Evolutionary conservation across 2,113 vertebrate species (phyloP), one percentile per base, ranked within the genome.

Genomic region (Odontesthes bonariensis): DNA sequence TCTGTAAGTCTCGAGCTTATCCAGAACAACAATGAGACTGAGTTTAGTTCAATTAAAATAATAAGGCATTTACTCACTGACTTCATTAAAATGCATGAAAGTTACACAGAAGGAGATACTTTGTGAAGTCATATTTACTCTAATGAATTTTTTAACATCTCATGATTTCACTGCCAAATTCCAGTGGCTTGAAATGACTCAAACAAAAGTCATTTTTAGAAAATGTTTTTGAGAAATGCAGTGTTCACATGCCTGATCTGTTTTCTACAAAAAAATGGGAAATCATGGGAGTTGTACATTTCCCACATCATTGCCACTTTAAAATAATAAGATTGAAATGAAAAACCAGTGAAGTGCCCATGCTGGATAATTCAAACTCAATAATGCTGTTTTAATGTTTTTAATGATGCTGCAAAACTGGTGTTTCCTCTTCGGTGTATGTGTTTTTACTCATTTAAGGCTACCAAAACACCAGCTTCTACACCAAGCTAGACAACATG

Each of bases 351-450:
- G 19, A 69, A 83, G 67, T 31, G 55, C 38, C 38, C 31, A 1
- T 17, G 54, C 16, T 49, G 33, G 35, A 67, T 59, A 54, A 64
- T 79, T 81, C 58, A 63, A 22, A 61, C 3, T 1, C 32, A 42
- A 44, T 70, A 69, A 53, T n/a, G n/a, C n/a, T n/a, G n/a, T n/a
- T n/a, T 58, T 0, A 46, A 27, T 32, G 19, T 61, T 44, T 70
- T 63, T 31, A 80, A 44, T 67, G 17, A 66, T 33, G 40, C 14
- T 31, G 51, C 20, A 53, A 33, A 69, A 22, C 27, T 59, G 32
- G 0, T 40, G 35, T 16, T 17, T 40, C 56, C 22, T 59, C 6
- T 23, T 27, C 13, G 27, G 14, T 56, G 10, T 51, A 17, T 35
- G 13, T 52, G 11, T 38, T 17, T 35, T 74, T 11, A 23, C 10